Base-by-base conservation (phyloP, 2,888 invertebrate genomes). In the Junonia oenone region DNA sequence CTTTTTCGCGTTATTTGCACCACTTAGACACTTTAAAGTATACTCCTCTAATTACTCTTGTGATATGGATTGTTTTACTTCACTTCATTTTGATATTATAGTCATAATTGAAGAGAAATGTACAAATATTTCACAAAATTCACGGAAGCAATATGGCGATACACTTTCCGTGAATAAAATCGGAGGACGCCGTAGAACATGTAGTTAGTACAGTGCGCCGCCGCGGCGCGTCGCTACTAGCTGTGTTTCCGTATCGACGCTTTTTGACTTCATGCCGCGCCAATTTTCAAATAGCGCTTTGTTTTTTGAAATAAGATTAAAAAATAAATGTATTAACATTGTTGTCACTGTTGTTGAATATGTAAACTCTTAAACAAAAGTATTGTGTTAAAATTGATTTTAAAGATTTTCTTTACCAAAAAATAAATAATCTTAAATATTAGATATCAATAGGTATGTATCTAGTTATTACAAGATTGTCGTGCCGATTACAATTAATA, bases 131-230 rank as follows among this genome's bases (percentile, higher is more conserved):
- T 83, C 82, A 81, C 83, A 68, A 75, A 84, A 83, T 85, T 89
- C 83, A 88, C 85, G 84, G 89, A 90, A 89, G 90, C 90, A 89
- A 90, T 90, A 90, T 90, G 90, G 90, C 90, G 90, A 86, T 87
- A 81, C 81, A 82, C 87, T 88, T 87, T 89, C 88, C 81, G 87
- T 88, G 89, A 87, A 89, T 79, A 89, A 87, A 87, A 81, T 88
- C 87, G 75, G 90, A 89, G 89, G 89, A 90, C 90, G 89, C 89
- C 89, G 88, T 80, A 86, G 83, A 89, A 88, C 89, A 83, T 74
- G 89, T 85, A 80, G 74, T 77, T 86, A 76, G 83, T 89, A 88
- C 87, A 87, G 88, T 89, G 86, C 89, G 88, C 83, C 70, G 72
- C 83, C 88, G 75, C 86, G 69, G 78, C 81, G 64, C 66, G 48